Conservation (phyloP, 1,140 invertebrate species). For the Grapholita molesta region DNA sequence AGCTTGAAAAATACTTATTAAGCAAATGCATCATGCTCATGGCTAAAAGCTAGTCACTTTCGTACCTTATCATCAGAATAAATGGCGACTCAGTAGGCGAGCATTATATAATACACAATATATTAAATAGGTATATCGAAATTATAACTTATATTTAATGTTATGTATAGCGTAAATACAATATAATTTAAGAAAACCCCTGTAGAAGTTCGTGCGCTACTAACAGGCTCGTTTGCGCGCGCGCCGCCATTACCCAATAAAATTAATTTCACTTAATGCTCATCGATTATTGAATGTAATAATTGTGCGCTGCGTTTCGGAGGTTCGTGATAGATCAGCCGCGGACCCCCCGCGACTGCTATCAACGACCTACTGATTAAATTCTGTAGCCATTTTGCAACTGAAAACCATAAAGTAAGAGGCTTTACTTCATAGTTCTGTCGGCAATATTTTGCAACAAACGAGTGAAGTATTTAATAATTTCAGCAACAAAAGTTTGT, state of each 20-base stretch:
- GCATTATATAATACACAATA: no score
- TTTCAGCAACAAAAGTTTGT: no score
- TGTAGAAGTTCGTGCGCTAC: slow-evolving; percentile 27
- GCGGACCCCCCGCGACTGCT: slow-evolving; percentile 53
- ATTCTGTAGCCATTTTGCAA: slow-evolving; percentile 2
- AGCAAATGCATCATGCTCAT: no score
- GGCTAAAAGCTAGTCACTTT: no score
- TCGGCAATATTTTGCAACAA: neutral
- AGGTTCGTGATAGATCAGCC: slow-evolving; percentile 54
- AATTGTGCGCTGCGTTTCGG: slow-evolving; percentile 57
- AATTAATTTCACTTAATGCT: slow-evolving; percentile 74
- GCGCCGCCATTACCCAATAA: slow-evolving; percentile 65
- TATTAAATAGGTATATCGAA: no score
- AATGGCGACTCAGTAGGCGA: no score
- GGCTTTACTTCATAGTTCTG: neutral
- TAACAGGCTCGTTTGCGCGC: slow-evolving; percentile 45
- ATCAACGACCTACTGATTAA: neutral
- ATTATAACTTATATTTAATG: neutral
- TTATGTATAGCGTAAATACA: neutral
- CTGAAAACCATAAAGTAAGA: neutral
- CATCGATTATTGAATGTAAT: slow-evolving; percentile 71
- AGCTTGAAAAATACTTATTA: no score
- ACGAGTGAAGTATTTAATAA: no score
- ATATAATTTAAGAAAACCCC: neutral
- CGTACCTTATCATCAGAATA: no score